A percentile compares a stretch with the other conserved stretches of the same genome.
Conservation (phyloP, 2,797 vertebrate genomes). For the Cercopithecus diana region DNA sequence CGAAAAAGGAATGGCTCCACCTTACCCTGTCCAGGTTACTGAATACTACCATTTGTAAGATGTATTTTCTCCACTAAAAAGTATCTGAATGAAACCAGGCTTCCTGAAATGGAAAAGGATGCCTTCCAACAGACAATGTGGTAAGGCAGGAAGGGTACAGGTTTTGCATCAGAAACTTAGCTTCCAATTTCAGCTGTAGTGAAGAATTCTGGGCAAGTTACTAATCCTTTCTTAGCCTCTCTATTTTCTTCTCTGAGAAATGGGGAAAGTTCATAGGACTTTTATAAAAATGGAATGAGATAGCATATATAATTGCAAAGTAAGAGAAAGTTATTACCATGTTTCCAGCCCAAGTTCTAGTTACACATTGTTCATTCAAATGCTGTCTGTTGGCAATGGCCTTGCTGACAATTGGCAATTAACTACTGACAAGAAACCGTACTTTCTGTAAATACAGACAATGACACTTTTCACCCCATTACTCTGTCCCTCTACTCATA, state of each 20-base stretch:
- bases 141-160: not conserved
- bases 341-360: not conserved
- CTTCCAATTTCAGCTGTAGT: not conserved
- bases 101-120: not conserved
- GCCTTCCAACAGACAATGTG: not conserved
- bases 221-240: not conserved
- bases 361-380: conserved; percentile 1
- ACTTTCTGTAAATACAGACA: not conserved
- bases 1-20: not conserved
- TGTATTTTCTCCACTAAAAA: not conserved
- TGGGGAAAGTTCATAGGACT: not conserved
- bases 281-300: not conserved
- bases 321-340: not conserved
- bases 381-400: not conserved
- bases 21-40: not conserved
- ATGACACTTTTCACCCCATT: not conserved
- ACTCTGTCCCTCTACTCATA: not conserved
- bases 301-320: not conserved
- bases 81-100: not conserved
- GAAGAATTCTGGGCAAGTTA: not conserved
- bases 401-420: not conserved
- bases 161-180: not conserved
- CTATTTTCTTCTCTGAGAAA: not conserved
- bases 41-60: not conserved
- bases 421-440: not conserved